Evolutionary conservation across 2,888 invertebrate species (phyloP).

Genomic region (Tenthredo livida): DNA sequence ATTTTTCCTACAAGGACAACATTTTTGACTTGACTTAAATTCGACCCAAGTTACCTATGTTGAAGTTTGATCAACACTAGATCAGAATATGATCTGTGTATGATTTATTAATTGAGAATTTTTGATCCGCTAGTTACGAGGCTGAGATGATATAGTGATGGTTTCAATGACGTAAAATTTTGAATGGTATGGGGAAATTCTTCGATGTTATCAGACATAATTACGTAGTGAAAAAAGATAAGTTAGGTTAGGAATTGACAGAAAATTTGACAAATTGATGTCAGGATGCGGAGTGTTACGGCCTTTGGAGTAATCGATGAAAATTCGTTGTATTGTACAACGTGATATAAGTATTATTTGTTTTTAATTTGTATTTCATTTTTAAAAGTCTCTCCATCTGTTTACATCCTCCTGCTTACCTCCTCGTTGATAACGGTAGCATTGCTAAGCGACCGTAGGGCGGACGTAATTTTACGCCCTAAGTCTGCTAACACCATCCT

Average conservation of each 20-base stretch:
- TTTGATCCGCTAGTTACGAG: neutral
- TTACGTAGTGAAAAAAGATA: constrained; percentile 48
- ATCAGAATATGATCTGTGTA: neutral
- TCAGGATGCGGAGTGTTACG: neutral
- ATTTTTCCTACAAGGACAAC: neutral
- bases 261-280: neutral
- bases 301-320: neutral
- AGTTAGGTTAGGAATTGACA: constrained; percentile 39
- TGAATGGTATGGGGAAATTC: neutral
- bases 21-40: neutral
- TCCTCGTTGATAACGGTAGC: constrained; percentile 99
- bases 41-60: neutral
- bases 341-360: constrained; percentile 8
- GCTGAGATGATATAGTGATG: neutral
- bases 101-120: neutral
- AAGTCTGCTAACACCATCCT: constrained; percentile 99
- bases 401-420: constrained; percentile 80
- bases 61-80: neutral
- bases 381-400: constrained; percentile 65
- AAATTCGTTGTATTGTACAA: neutral
- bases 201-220: neutral
- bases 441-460: constrained; percentile 97
- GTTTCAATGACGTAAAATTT: neutral
- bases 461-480: constrained; percentile 99
- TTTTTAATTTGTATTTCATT: constrained; percentile 29